phyloP scores from a whole-genome alignment of 2,888 invertebrate genomes.

The Drosophila stalkeri region DNA sequence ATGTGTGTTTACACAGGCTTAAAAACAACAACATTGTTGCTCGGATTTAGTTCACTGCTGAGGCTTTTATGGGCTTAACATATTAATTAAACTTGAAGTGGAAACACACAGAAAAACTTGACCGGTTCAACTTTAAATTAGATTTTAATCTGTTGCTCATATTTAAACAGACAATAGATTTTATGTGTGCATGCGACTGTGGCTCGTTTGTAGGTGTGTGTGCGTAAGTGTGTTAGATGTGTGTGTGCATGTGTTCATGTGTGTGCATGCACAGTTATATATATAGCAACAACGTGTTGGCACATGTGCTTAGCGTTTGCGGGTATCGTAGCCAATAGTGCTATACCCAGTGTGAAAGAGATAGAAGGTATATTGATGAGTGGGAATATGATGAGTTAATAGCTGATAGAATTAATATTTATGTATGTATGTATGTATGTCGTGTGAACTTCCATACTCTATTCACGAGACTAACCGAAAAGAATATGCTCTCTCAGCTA shows the following conservation, averaged over 20 bases:
- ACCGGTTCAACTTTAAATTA: constrained; percentile 72
- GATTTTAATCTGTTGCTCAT: constrained; percentile 78
- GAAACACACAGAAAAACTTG: constrained; percentile 49
- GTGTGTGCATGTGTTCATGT: constrained; percentile 15
- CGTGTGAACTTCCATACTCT: no score
- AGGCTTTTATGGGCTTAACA: constrained; percentile 69
- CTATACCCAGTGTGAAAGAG: background rate
- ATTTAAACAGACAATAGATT: constrained; percentile 57
- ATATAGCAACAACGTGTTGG: constrained; percentile 14
- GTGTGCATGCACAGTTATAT: background rate
- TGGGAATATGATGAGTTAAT: background rate
- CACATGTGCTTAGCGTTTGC: constrained; percentile 14
- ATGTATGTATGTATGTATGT: no score
- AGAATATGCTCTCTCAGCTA: no score
- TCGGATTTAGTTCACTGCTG: constrained; percentile 60
- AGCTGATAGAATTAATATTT: background rate
- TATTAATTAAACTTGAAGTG: constrained; percentile 77
- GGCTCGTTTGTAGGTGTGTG: background rate
- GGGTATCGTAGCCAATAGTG: background rate
- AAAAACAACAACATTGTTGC: constrained; percentile 19
- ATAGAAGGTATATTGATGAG: background rate
- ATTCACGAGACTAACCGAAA: no score
- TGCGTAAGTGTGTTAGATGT: background rate
- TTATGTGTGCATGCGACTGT: constrained; percentile 18
- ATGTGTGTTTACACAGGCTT: constrained; percentile 35